Evolutionary conservation across 2,113 vertebrate genomes (phyloP).

Genomic region (Regulus satrapa): DNA sequence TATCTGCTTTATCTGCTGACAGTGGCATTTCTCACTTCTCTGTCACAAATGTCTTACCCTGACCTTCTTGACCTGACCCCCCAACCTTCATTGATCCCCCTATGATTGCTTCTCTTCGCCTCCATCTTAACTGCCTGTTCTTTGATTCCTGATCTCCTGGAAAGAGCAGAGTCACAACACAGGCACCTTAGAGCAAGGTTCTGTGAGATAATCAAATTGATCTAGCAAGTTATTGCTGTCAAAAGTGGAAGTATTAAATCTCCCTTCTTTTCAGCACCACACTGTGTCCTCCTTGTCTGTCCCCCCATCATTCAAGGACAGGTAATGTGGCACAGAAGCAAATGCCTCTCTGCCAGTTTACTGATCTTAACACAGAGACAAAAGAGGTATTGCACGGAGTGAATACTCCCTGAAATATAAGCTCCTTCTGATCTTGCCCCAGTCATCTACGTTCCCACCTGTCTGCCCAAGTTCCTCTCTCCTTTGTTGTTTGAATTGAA

Average conservation of each 20-base stretch:
- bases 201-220: background rate
- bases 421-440: background rate
- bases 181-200: background rate
- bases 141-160: background rate
- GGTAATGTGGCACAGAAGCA: background rate
- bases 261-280: background rate
- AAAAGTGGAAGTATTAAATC: background rate
- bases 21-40: background rate
- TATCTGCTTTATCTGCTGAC: background rate
- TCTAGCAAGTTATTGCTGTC: background rate
- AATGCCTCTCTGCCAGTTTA: background rate
- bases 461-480: background rate
- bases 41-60: background rate
- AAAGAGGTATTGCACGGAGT: background rate
- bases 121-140: background rate
- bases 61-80: background rate
- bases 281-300: background rate
- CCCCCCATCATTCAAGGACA: background rate
- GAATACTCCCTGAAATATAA: slow-evolving; percentile 19
- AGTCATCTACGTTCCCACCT: background rate
- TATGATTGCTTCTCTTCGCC: background rate
- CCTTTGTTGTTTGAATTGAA: slow-evolving; percentile 9
- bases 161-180: background rate
- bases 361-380: background rate
- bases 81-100: background rate